Evolutionary conservation across 2,113 vertebrate species (phyloP).

Genomic region (Cynoglossus semilaevis): DNA sequence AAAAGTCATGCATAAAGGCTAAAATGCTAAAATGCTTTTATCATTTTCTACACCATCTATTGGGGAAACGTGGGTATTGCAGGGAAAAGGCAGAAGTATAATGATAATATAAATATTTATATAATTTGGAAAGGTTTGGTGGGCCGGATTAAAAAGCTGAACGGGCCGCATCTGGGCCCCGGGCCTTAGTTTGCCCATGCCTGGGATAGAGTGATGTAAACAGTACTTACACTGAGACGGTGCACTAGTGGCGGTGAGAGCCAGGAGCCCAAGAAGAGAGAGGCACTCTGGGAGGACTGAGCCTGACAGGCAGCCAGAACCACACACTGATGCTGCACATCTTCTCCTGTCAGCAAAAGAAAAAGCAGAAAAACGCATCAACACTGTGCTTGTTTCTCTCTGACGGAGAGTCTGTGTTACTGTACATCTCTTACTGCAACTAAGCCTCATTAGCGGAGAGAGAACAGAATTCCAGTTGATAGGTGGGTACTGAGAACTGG

Average conservation of each 20-base stretch:
- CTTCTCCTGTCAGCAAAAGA: constrained; percentile 76
- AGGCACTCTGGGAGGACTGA: constrained; percentile 87
- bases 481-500: constrained; percentile 87
- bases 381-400: fast-evolving
- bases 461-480: constrained; percentile 89
- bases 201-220: too few species aligned
- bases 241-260: constrained; percentile 84
- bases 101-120: too few species aligned
- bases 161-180: too few species aligned
- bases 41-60: too few species aligned
- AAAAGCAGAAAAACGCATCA: background rate
- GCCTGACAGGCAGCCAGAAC: constrained; percentile 82
- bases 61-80: too few species aligned
- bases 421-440: constrained; percentile 80
- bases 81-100: too few species aligned
- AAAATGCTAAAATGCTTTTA: too few species aligned
- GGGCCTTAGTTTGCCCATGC: too few species aligned
- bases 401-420: fast-evolving
- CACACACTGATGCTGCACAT: constrained; percentile 87
- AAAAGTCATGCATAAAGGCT: too few species aligned
- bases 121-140: too few species aligned
- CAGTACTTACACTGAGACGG: constrained; percentile 83
- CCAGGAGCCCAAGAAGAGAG: constrained; percentile 89
- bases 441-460: constrained; percentile 90
- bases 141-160: too few species aligned